Percentiles rank a stretch among this genome's conserved stretches.
phyloP scores from a whole-genome alignment of 2,888 invertebrate species.

The Macaria liturata region DNA sequence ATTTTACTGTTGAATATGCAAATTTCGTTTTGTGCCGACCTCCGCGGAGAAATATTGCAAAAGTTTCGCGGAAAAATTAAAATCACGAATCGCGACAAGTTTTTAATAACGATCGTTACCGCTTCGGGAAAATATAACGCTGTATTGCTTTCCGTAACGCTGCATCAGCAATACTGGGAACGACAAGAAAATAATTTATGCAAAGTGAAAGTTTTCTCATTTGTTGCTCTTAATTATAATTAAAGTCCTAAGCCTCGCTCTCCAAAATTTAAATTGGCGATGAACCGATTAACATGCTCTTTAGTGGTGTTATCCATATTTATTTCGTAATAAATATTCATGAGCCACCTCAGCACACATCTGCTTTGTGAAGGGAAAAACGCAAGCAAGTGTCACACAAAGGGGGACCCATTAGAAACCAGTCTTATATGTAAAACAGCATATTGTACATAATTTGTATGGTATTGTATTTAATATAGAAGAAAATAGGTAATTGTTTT shows the following conservation, averaged over 20 bases:
- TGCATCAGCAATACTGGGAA: conserved; percentile 1
- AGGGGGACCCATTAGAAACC: conserved; percentile 8
- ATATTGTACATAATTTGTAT: background rate
- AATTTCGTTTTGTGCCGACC: conserved; percentile 72
- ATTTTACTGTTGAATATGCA: conserved; percentile 79
- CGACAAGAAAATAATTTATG: too few species aligned
- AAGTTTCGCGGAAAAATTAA: conserved; percentile 76
- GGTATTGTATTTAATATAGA: background rate
- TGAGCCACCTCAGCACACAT: conserved; percentile 22
- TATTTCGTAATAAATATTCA: conserved; percentile 30
- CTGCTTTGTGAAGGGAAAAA: conserved; percentile 21
- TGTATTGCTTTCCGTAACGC: conserved; percentile 8
- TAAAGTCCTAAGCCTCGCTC: background rate
- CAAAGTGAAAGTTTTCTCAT: too few species aligned
- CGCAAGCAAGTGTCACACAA: conserved; percentile 13
- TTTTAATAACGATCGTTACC: conserved; percentile 42
- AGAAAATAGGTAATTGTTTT: too few species aligned
- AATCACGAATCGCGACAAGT: conserved; percentile 71
- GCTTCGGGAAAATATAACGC: conserved; percentile 16
- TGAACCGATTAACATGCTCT: conserved; percentile 6
- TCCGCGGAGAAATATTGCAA: conserved; percentile 73
- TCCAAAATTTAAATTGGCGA: background rate
- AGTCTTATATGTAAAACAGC: background rate
- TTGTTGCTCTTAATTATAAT: background rate
- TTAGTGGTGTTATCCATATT: conserved; percentile 19